A percentile compares a stretch with the other conserved stretches of the same genome.
phyloP scores from a whole-genome alignment of 1,140 invertebrate species.

The Drosophila pachea region DNA sequence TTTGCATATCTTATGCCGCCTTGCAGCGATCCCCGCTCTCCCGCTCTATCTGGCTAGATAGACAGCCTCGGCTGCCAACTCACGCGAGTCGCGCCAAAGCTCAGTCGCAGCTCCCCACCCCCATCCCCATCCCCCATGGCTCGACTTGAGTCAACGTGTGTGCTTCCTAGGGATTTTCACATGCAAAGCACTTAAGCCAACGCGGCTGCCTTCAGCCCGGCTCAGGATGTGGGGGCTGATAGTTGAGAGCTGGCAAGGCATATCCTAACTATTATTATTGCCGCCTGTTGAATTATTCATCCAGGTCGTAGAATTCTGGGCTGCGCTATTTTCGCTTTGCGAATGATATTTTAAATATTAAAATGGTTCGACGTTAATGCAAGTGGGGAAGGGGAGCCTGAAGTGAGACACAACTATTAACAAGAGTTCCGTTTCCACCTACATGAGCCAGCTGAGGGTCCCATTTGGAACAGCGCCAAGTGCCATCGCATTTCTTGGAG shows the following conservation, averaged over 20 bases:
- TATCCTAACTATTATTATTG: slow-evolving; percentile 38
- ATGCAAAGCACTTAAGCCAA: slow-evolving; percentile 41
- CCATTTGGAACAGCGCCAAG: slow-evolving; percentile 44
- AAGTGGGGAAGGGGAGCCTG: background rate
- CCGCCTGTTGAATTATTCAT: slow-evolving; percentile 44
- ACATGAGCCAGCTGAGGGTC: slow-evolving; percentile 21
- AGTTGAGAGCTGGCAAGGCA: slow-evolving; percentile 2
- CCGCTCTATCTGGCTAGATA: too few species aligned
- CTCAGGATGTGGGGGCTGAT: slow-evolving; percentile 1
- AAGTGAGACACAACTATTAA: slow-evolving; percentile 23
- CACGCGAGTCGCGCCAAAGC: slow-evolving; percentile 6
- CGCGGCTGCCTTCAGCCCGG: slow-evolving; percentile 1
- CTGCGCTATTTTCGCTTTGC: slow-evolving; percentile 32
- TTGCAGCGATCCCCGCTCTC: slow-evolving; percentile 12
- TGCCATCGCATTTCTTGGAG: slow-evolving; percentile 32
- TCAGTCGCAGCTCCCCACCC: background rate
- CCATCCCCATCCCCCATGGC: background rate
- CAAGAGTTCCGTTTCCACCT: background rate
- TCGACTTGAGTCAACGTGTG: slow-evolving; percentile 17
- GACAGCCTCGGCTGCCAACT: slow-evolving; percentile 4
- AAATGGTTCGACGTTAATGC: slow-evolving; percentile 48
- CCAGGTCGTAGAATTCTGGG: slow-evolving; percentile 22
- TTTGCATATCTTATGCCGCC: slow-evolving; percentile 44
- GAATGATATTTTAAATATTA: slow-evolving; percentile 67
- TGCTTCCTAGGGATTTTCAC: slow-evolving; percentile 37